A percentile compares a stretch with the other conserved stretches of the same genome.
Evolutionary conservation across 1,140 invertebrate genomes (phyloP).

Genomic region (Drosophila nikananu): DNA sequence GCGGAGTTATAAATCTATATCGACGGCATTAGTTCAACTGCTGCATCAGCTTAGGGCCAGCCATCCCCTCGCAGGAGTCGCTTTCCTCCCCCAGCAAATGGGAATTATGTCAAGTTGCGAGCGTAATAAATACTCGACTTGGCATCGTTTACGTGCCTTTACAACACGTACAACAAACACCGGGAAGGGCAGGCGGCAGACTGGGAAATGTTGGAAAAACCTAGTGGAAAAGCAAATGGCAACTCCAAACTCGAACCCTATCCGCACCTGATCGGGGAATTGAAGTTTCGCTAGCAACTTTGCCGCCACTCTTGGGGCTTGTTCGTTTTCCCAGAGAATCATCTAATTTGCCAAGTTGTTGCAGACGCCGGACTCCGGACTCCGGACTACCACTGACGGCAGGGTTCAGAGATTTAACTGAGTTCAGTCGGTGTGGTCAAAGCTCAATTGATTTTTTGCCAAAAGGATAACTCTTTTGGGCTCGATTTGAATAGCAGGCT

Average conservation of each 20-base stretch:
- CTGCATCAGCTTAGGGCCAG: constrained; percentile 52
- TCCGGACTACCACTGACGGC: constrained; percentile 10
- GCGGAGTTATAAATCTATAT: constrained; percentile 73
- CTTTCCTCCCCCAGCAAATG: constrained; percentile 54
- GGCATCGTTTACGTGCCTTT: constrained; percentile 76
- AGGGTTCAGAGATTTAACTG: constrained; percentile 32
- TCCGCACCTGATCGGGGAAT: constrained; percentile 54
- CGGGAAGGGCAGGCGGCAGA: constrained; percentile 13
- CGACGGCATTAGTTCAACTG: constrained; percentile 67
- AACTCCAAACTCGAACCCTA: not conserved
- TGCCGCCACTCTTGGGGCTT: constrained; percentile 63
- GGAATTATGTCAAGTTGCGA: constrained; percentile 81
- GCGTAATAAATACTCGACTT: constrained; percentile 78
- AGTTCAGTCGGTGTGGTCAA: constrained; percentile 30
- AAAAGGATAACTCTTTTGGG: constrained; percentile 29
- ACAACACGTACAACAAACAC: constrained; percentile 71
- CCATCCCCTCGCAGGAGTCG: not conserved
- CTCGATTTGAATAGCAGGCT: constrained; percentile 23
- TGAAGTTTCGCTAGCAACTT: constrained; percentile 57
- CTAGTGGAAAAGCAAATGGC: constrained; percentile 2
- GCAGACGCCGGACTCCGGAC: not conserved
- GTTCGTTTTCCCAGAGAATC: constrained; percentile 54
- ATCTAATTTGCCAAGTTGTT: constrained; percentile 66
- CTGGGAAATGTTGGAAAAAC: constrained; percentile 16
- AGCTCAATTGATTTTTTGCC: constrained; percentile 41